A percentile compares a stretch with the other conserved stretches of the same genome.
phyloP scores from a whole-genome alignment of 2,888 invertebrate genomes.

The Leucoma salicis region DNA sequence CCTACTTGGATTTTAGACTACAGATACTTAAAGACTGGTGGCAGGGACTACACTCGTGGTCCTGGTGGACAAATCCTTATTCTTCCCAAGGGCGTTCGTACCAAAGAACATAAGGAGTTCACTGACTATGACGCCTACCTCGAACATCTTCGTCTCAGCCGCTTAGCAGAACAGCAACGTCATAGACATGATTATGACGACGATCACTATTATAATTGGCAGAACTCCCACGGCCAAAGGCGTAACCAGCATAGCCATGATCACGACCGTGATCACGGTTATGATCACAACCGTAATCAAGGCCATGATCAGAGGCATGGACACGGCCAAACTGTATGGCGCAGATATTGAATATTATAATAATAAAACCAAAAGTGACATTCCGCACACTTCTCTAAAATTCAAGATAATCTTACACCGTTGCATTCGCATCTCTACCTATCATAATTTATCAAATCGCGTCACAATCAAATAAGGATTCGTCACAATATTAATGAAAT shows the following conservation, averaged over 20 bases:
- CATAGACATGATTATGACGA: slow-evolving; percentile 11
- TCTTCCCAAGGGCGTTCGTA: slow-evolving; percentile 50
- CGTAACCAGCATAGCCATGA: background rate
- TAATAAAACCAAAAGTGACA: background rate
- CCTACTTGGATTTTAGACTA: slow-evolving; percentile 66
- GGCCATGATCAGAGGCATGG: background rate
- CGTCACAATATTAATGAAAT: background rate
- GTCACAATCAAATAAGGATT: too few relatives aligned
- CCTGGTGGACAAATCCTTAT: slow-evolving; percentile 67
- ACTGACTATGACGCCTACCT: slow-evolving; percentile 59
- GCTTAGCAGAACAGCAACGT: slow-evolving; percentile 37
- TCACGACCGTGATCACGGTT: background rate
- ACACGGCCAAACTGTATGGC: background rate
- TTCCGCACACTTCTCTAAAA: background rate
- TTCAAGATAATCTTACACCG: too few relatives aligned
- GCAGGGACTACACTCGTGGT: slow-evolving; percentile 62
- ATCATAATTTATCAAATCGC: too few relatives aligned
- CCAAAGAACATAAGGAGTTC: slow-evolving; percentile 51
- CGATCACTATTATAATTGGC: background rate
- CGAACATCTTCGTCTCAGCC: slow-evolving; percentile 54
- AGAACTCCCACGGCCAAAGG: background rate
- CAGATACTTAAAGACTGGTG: slow-evolving; percentile 65
- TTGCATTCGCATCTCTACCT: too few relatives aligned
- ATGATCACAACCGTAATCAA: slow-evolving; percentile 2
- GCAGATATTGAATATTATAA: background rate